These are phyloP conservation scores for Sakesphorus luctuosus DNA, from an alignment of 2,113 vertebrate genomes.

Conservation along the genomic window DNA sequence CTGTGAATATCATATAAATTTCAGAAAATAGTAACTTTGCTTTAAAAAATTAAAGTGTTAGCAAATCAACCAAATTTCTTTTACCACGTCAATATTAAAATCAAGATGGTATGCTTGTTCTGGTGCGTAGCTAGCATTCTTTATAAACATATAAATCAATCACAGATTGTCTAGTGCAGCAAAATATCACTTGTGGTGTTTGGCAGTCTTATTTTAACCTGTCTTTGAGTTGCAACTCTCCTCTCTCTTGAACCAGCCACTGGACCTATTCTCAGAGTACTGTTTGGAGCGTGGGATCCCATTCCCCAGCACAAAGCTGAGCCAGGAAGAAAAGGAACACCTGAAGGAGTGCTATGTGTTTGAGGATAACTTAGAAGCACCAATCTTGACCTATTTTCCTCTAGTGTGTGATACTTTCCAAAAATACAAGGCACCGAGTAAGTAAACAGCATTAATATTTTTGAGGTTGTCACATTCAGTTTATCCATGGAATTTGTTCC, in stretches of 20 bases:
- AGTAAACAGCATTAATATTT: neutral
- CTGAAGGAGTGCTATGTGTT: constrained; percentile 81
- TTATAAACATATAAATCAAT: neutral
- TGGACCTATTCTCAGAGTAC: constrained; percentile 77
- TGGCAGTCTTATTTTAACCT: neutral
- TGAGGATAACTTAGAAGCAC: constrained; percentile 53
- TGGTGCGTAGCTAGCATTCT: neutral
- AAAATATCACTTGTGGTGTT: neutral
- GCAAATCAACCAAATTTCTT: neutral
- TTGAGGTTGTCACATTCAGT: neutral
- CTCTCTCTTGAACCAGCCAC: constrained; percentile 53
- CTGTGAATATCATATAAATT: neutral
- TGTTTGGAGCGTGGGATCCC: constrained; percentile 73
- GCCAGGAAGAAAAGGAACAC: constrained; percentile 45
- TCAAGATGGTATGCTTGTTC: neutral
- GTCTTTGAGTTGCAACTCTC: neutral
- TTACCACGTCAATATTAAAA: neutral
- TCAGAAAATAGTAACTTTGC: neutral
- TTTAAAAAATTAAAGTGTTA: neutral
- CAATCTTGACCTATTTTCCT: constrained; percentile 76
- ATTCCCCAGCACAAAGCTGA: constrained; percentile 66
- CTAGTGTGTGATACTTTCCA: constrained; percentile 78
- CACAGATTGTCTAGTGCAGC: neutral
- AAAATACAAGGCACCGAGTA: constrained; percentile 80
- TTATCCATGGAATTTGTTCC: neutral